phyloP scores from a whole-genome alignment of 2,113 vertebrate genomes.

The Apistogramma diplotaenia region DNA sequence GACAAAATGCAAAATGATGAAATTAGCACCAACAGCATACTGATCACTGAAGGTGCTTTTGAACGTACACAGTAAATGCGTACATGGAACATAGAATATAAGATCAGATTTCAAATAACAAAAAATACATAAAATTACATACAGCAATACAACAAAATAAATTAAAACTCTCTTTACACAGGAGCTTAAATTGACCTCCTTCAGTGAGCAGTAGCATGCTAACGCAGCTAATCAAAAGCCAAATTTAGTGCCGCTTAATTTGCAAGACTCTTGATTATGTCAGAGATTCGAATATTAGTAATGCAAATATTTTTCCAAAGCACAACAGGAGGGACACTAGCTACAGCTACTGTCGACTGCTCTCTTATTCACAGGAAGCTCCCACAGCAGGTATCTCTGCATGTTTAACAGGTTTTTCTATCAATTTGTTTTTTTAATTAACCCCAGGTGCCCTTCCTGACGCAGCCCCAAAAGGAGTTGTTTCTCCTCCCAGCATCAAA shows the following conservation, averaged over 20 bases:
- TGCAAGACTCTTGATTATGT: not conserved
- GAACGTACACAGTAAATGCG: not conserved
- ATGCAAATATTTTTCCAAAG: not conserved
- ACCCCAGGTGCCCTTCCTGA: not conserved
- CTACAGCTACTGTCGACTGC: not conserved
- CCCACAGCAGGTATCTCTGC: not conserved
- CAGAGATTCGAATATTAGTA: not conserved
- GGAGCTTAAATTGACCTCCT: not conserved
- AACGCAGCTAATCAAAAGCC: not conserved
- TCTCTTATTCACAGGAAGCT: not conserved
- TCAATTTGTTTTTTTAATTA: not conserved
- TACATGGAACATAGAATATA: not conserved
- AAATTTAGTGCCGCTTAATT: not conserved
- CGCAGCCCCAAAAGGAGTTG: not conserved
- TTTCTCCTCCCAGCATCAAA: fast-evolving
- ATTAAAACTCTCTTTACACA: not conserved
- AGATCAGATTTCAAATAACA: not conserved
- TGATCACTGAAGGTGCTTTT: constrained; percentile 4
- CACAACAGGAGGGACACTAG: not conserved
- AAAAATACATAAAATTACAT: not conserved
- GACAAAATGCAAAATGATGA: not conserved
- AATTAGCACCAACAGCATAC: not conserved
- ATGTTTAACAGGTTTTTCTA: not conserved
- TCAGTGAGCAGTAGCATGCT: constrained; percentile 4
- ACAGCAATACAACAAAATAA: not conserved